A percentile compares a stretch with the other conserved stretches of the same genome.
Conservation (phyloP, 2,797 vertebrate genomes). For the Falco peregrinus region DNA sequence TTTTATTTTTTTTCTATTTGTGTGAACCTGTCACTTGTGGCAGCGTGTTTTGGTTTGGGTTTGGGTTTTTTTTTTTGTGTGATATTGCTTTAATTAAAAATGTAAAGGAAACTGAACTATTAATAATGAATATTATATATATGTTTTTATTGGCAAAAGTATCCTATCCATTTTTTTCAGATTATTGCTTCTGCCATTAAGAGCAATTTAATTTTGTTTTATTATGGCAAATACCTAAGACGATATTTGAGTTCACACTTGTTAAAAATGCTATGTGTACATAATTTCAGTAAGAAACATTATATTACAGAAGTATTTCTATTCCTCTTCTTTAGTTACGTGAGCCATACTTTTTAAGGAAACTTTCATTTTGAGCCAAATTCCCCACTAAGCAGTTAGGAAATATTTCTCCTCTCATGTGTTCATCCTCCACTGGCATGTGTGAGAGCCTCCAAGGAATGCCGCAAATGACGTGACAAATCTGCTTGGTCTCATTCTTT, state of each 20-base stretch:
- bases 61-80: neutral
- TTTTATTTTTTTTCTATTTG: neutral
- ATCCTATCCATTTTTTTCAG: neutral
- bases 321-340: neutral
- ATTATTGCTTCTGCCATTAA: fast-evolving
- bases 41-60: neutral
- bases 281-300: neutral
- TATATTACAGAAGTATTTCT: neutral
- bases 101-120: neutral
- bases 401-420: neutral
- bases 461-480: neutral
- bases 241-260: neutral
- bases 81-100: neutral
- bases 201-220: neutral
- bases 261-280: neutral
- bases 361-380: neutral
- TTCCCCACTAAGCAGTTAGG: neutral
- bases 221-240: neutral
- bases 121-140: neutral
- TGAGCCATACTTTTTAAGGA: neutral
- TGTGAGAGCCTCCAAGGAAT: neutral
- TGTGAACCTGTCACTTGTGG: neutral
- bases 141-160: neutral
- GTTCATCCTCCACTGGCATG: neutral
- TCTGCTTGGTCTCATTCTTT: neutral